A percentile compares a stretch with the other conserved stretches of the same genome.
phyloP scores from a whole-genome alignment of 2,113 vertebrate genomes.

The Pseudonaja textilis region DNA sequence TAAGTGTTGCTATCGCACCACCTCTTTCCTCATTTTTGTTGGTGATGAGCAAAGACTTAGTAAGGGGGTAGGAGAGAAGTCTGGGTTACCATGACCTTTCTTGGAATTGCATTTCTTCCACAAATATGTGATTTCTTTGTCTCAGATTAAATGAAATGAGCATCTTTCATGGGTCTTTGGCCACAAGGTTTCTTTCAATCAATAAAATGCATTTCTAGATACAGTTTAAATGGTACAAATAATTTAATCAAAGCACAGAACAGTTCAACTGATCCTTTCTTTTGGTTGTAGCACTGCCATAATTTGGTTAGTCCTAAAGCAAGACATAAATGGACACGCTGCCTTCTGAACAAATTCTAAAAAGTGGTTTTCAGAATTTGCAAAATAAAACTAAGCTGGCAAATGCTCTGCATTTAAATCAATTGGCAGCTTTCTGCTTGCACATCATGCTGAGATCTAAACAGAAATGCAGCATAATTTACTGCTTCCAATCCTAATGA shows the following conservation, averaged over 20 bases:
- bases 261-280: neutral
- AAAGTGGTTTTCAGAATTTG: slow-evolving; percentile 49
- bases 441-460: slow-evolving; percentile 15
- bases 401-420: slow-evolving; percentile 29
- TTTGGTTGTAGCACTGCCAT: neutral
- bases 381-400: slow-evolving; percentile 46
- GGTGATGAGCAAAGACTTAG: neutral
- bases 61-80: neutral
- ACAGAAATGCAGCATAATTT: slow-evolving; percentile 24
- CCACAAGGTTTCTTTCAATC: neutral
- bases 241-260: neutral
- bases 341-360: slow-evolving; percentile 1
- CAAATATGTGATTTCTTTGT: neutral
- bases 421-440: slow-evolving; percentile 27
- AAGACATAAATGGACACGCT: neutral
- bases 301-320: neutral
- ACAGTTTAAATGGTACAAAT: neutral
- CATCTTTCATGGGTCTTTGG: neutral
- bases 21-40: neutral
- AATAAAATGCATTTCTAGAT: neutral
- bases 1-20: neutral
- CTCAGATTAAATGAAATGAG: neutral
- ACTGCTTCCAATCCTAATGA: neutral
- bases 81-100: neutral
- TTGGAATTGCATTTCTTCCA: neutral